Evolutionary conservation across 2,888 invertebrate genomes (phyloP), one percentile per base, ranked within the genome.

Genomic region (Melanargia galathea): DNA sequence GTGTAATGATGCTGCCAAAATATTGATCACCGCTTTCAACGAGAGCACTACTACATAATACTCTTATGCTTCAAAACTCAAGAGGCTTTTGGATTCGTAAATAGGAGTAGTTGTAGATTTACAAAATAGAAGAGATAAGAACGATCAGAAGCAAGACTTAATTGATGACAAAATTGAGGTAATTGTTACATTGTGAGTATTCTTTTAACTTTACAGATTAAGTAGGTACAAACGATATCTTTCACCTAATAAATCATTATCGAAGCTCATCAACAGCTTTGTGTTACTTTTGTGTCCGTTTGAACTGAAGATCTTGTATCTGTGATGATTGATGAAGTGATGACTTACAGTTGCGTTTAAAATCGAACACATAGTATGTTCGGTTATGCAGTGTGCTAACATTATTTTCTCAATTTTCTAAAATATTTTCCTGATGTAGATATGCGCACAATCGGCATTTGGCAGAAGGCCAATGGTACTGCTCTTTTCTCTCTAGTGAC

Each of bases 401-500:
- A 72, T 71, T 62, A 62, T 76, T 77, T 83, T 77, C 78, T 73
- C 73, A 75, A 84, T 83, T 84, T 86, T 86, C 78, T 81, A 76
- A 84, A 86, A 84, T 84, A 86, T 87, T 85, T 82, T 81, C 82
- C 78, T 78, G 77, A 76, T 80, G 80, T 83, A 84, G 82, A 87
- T n/a, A n/a, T 84, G 80, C 84, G 85, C 84, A 82, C 82, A 80
- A 81, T 83, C 78, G 83, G 79, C 71, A 80, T 79, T 88, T 90
- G 90, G 90, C 90, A 83, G 69, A 71, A 77, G 75, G 84, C 90
- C 90, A 90, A 87, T 85, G 72, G 78, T 81, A 82, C 81, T 82
- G 84, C 83, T 86, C 87, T 86, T 85, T 81, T 84, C 84, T 85
- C 81, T 80, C 79, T 81, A 78, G 79, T 80, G 86, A 86, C 85